Conservation (phyloP, 2,888 invertebrate genomes). For the Bembecia ichneumoniformis region DNA sequence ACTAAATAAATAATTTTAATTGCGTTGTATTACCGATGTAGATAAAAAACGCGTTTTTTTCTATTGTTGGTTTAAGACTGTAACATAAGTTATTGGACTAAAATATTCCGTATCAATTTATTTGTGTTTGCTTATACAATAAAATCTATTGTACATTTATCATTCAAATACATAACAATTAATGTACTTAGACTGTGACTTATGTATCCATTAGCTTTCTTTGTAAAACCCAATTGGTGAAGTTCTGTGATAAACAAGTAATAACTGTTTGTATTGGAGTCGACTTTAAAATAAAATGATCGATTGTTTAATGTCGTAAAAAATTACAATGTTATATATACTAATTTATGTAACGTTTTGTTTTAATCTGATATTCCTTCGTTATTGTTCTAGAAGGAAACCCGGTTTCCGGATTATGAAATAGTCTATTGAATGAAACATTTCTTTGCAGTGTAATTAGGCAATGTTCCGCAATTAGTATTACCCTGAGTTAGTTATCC, state of each 20-base stretch:
- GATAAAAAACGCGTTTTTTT: no score
- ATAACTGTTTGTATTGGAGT: no score
- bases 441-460: slow-evolving; percentile 27
- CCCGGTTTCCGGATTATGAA: slow-evolving; percentile 19
- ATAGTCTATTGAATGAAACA: not conserved
- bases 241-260: not conserved
- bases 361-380: slow-evolving; percentile 12
- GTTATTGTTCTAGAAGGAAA: slow-evolving; percentile 31
- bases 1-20: no score
- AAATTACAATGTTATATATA: not conserved
- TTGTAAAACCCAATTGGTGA: not conserved
- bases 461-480: slow-evolving; percentile 24
- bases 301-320: not conserved
- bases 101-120: no score
- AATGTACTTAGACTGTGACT: not conserved
- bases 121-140: not conserved
- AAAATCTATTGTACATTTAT: not conserved
- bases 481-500: not conserved
- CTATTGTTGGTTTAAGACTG: no score
- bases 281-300: no score
- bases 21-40: no score
- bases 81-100: no score
- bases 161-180: not conserved
- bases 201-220: not conserved
- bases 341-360: not conserved